Evolutionary conservation across 2,888 invertebrate species (phyloP).

Genomic region (Calliphora vomitoria): DNA sequence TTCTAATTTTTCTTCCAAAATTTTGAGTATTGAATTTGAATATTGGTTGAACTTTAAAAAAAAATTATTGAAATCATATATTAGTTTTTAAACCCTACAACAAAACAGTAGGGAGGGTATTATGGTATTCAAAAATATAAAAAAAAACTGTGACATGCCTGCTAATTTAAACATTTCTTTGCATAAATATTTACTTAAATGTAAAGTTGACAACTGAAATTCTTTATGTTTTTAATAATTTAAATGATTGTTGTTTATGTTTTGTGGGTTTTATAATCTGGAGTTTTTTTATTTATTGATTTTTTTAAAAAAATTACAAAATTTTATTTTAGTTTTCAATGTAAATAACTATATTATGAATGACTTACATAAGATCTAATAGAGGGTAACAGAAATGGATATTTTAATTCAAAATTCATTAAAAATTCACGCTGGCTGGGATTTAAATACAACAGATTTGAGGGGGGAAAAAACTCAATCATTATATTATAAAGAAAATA

Average conservation of each 20-base stretch:
- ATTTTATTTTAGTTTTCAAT: conserved; percentile 32
- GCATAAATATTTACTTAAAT: not conserved
- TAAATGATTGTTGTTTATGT: not conserved
- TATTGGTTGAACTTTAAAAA: no score
- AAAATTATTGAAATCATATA: no score
- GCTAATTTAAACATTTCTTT: no score
- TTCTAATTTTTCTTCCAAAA: no score
- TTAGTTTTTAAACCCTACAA: no score
- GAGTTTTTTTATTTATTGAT: conserved; percentile 19
- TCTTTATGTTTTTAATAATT: not conserved
- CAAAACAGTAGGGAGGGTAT: no score
- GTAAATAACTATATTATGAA: conserved; percentile 3
- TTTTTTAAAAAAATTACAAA: conserved; percentile 57
- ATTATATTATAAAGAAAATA: no score
- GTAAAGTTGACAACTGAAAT: not conserved
- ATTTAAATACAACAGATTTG: not conserved
- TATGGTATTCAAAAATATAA: no score
- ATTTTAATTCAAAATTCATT: not conserved
- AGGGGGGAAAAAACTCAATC: no score
- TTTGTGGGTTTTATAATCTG: not conserved
- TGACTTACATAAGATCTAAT: not conserved
- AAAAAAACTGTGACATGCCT: no score
- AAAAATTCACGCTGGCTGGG: not conserved
- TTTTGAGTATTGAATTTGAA: no score
- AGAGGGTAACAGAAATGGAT: conserved; percentile 4